These are phyloP conservation scores for Aphidius colemani DNA, from an alignment of 2,888 invertebrate genomes.

Conservation along the genomic window DNA sequence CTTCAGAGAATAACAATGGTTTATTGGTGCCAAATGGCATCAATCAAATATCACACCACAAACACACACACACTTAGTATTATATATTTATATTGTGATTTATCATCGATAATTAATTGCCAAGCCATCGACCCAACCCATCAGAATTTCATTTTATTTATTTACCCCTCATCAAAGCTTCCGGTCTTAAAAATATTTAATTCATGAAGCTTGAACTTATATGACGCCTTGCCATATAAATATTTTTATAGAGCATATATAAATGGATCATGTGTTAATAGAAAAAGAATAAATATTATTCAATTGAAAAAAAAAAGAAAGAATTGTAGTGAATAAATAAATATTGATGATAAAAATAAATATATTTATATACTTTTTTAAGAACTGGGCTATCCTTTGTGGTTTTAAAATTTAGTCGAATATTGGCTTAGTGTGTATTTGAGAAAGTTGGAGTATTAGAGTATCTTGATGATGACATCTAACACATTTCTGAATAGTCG, in stretches of 20 bases:
- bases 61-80: neutral
- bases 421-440: no score
- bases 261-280: no score
- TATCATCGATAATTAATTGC: conserved; percentile 31
- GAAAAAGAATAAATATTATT: no score
- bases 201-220: no score
- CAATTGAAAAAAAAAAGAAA: no score
- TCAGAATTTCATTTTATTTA: neutral
- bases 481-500: conserved; percentile 8
- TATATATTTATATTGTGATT: conserved; percentile 33
- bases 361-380: no score
- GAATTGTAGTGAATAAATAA: no score
- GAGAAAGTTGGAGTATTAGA: neutral
- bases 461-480: neutral
- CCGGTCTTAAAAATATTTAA: neutral
- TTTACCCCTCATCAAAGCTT: neutral
- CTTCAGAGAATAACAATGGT: conserved; percentile 21
- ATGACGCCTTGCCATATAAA: no score
- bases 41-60: neutral
- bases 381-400: no score
- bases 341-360: no score
- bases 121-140: neutral
- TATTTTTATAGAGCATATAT: no score
- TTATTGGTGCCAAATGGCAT: conserved; percentile 11
- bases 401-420: no score